These are phyloP conservation scores for Macrophya annulata DNA, from an alignment of 2,888 invertebrate species.

Conservation along the genomic window DNA sequence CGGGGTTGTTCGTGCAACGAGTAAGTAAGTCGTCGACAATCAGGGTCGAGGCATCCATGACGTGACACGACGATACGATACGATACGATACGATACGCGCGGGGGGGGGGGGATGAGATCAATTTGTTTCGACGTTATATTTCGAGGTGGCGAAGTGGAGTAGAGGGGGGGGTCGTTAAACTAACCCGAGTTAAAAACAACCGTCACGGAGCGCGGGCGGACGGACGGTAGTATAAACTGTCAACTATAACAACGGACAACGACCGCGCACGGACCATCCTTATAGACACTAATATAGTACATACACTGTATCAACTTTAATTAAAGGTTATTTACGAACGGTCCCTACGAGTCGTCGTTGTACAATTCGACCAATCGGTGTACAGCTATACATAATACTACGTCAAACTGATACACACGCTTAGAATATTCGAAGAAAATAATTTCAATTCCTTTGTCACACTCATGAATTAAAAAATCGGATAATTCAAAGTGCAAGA, in stretches of 20 bases:
- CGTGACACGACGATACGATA: neutral
- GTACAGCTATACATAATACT: neutral
- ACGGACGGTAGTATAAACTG: neutral
- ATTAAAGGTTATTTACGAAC: constrained; percentile 23
- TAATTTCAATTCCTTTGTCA: neutral
- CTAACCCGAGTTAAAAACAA: constrained; percentile 38
- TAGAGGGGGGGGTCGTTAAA: constrained; percentile 10
- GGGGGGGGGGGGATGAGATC: constrained; percentile 29
- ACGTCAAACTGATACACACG: neutral
- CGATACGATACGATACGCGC: neutral
- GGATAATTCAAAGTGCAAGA: neutral
- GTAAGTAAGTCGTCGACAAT: neutral
- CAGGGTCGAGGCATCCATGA: neutral
- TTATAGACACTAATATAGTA: neutral
- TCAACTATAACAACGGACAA: constrained; percentile 33
- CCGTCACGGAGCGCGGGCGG: neutral
- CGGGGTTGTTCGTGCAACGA: neutral
- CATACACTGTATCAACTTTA: neutral
- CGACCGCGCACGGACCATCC: constrained; percentile 16
- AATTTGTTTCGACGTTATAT: constrained; percentile 31
- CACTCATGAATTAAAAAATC: neutral
- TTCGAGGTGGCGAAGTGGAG: neutral
- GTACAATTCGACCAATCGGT: neutral
- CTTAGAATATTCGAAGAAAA: neutral
- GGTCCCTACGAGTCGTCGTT: neutral